Evolutionary conservation across 2,888 invertebrate species (phyloP).

Genomic region (Drosophila anomelani): DNA sequence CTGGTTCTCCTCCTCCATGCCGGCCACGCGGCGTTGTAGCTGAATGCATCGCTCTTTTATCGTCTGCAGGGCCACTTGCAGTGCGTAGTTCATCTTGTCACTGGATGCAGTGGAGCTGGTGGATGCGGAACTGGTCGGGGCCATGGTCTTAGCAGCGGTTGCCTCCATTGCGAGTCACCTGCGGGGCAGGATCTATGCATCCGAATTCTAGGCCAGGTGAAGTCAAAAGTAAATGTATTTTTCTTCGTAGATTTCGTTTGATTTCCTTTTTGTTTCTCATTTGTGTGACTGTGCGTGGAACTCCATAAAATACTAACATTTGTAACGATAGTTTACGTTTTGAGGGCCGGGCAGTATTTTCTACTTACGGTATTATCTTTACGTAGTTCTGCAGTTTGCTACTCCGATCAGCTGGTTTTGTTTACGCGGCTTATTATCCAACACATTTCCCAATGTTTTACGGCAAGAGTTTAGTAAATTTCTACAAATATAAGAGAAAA

Average conservation of each 20-base stretch:
- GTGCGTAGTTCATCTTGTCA: constrained; percentile 66
- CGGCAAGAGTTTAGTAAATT: constrained; percentile 51
- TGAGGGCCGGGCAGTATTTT: neutral
- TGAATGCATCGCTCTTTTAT: constrained; percentile 92
- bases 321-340: constrained; percentile 2
- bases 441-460: constrained; percentile 50
- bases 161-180: constrained; percentile 49
- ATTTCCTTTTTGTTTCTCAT: constrained; percentile 40
- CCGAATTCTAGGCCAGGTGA: neutral
- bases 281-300: constrained; percentile 1
- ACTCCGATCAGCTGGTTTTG: constrained; percentile 21
- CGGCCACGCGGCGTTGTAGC: constrained; percentile 89
- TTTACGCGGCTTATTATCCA: constrained; percentile 33
- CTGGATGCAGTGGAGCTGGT: constrained; percentile 23
- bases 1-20: constrained; percentile 91
- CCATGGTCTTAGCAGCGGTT: constrained; percentile 21
- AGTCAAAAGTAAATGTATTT: constrained; percentile 11
- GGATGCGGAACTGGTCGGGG: constrained; percentile 17
- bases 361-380: neutral
- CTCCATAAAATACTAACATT: neutral
- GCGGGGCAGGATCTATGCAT: neutral
- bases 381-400: neutral
- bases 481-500: constrained; percentile 82
- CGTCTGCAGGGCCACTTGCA: constrained; percentile 91
- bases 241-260: constrained; percentile 9